These are phyloP conservation scores for Phrynocephalus forsythii DNA, from an alignment of 2,797 vertebrate genomes.

Conservation along the genomic window DNA sequence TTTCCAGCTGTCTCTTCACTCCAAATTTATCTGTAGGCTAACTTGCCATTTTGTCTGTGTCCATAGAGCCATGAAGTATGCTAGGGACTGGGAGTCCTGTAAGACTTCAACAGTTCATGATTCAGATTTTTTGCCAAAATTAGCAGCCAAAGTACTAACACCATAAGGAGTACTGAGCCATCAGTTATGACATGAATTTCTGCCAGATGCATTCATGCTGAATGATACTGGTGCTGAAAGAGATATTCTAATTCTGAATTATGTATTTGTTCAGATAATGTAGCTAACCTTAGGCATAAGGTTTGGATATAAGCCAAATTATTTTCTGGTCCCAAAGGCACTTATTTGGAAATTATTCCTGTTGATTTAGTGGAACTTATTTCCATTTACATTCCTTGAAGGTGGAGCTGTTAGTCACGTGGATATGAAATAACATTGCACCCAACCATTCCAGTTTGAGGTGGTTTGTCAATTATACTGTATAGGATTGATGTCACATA, in stretches of 20 bases:
- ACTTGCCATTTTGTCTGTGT: conserved; percentile 26
- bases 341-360: neutral
- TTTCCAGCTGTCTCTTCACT: conserved; percentile 31
- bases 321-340: neutral
- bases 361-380: neutral
- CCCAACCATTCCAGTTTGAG: neutral
- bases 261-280: neutral
- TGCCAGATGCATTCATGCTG: neutral
- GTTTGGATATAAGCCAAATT: neutral
- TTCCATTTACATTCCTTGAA: neutral
- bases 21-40: neutral
- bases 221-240: conserved; percentile 19
- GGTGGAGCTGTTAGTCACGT: neutral
- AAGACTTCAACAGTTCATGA: conserved; percentile 23
- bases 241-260: conserved; percentile 6
- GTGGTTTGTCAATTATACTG: neutral
- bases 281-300: neutral
- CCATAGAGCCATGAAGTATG: neutral
- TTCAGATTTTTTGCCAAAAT: neutral
- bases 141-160: neutral
- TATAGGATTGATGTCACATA: neutral
- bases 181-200: neutral
- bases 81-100: neutral
- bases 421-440: neutral
- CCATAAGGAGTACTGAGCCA: neutral